Evolutionary conservation across 1,140 invertebrate species (phyloP), one percentile per base, ranked within the genome.

Genomic region (Conopomorpha cramerella): DNA sequence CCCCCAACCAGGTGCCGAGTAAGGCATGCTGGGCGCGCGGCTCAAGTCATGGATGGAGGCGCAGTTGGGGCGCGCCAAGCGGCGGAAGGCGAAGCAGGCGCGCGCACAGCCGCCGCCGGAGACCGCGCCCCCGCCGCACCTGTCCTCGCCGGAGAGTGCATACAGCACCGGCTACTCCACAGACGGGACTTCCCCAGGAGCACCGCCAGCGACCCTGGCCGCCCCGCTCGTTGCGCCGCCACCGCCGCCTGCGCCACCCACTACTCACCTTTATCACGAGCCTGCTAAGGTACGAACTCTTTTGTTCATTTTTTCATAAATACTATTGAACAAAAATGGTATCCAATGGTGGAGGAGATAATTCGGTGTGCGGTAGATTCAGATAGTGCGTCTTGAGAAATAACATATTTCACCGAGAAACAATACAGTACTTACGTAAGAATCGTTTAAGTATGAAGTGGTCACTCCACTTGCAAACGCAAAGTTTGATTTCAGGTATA

Each of bases 81-180:
- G 76, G 37, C 66, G 74, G 41, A 71, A 78, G 30, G 65, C 68
- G 50, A 78, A 79, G 46, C 51, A 55, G 38, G 36, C 46, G 15
- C 47, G 53, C 1, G 12, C 55, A 3, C n/a, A n/a, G 34, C 49
- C 14, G 43, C 43, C 13, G 43, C 54, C n/a, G n/a, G n/a, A n/a
- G 15, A 7, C 11, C 11, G 15, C 6, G 13, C 57, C 59, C 1
- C 49, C 67, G 1, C 81, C 82, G 4, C 86, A 85, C 41, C 76
- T 90, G n/a, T 90, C 88, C 0, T 91, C 89, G 0, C 89, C 89
- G 3, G 89, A 91, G 64, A 90, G 88, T 46, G 89, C 89, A 2
- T 90, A 90, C 60, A 89, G 87, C 30, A 91, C 89, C 2, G 89
- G 89, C 2, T 90, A 91, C 53, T 89, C 87, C 10, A 90, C 88